Conservation (phyloP, 2,888 invertebrate genomes). For the Sinohyriopsis cumingii region DNA sequence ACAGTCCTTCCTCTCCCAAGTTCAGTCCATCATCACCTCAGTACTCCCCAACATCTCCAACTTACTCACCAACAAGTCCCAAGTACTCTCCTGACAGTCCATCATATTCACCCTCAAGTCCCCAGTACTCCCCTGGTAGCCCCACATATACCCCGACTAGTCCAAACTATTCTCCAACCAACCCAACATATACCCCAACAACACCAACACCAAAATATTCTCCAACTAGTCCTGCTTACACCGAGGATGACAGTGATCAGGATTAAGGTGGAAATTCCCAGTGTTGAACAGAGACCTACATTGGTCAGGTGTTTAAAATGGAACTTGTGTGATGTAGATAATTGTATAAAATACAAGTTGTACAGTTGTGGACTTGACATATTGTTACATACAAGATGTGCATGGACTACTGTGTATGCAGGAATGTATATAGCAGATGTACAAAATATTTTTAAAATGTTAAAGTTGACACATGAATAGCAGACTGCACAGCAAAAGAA, state of each 20-base stretch:
- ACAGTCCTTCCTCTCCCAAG: slow-evolving; percentile 74
- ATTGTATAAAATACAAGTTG: too few relatives aligned
- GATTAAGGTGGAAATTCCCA: slow-evolving; percentile 11
- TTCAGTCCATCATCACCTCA: slow-evolving; percentile 66
- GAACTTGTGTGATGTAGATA: too few relatives aligned
- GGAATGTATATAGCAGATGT: too few relatives aligned
- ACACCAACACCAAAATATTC: slow-evolving; percentile 77
- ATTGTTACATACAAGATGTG: too few relatives aligned
- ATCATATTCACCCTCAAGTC: slow-evolving; percentile 75
- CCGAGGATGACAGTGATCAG: slow-evolving; percentile 53
- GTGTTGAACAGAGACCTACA: not conserved
- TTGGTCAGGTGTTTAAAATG: too few relatives aligned
- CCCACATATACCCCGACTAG: slow-evolving; percentile 78
- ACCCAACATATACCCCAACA: slow-evolving; percentile 66
- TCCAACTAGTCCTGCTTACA: slow-evolving; percentile 74
- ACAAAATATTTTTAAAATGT: too few relatives aligned
- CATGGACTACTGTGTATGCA: too few relatives aligned
- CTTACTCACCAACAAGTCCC: slow-evolving; percentile 66
- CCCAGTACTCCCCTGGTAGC: slow-evolving; percentile 73
- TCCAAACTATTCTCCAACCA: slow-evolving; percentile 64
- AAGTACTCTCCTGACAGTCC: slow-evolving; percentile 76
- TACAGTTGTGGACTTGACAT: too few relatives aligned
- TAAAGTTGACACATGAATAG: too few relatives aligned
- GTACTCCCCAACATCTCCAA: slow-evolving; percentile 66
- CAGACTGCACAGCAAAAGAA: too few relatives aligned